Evolutionary conservation across 35 echinoderm and acorn worm species (phyloP).

Genomic region (Apostichopus californicus): DNA sequence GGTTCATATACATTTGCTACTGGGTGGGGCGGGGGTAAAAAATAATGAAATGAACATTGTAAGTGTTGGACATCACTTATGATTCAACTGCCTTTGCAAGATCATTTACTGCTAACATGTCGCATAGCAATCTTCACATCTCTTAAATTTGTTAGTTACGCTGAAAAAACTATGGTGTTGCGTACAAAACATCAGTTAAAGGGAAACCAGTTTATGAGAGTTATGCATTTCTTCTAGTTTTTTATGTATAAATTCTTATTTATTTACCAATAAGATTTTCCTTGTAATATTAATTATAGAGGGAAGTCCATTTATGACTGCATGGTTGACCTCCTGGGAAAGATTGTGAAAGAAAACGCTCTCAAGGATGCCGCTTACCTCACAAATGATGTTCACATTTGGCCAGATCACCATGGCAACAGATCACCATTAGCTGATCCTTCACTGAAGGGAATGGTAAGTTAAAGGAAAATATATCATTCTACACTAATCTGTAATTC

Average conservation of each 20-base stretch:
- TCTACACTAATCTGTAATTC: background rate
- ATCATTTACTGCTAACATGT: too few species aligned
- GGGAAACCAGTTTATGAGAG: too few species aligned
- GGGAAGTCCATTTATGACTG: conserved; percentile 59
- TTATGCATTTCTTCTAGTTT: background rate
- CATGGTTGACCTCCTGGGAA: conserved; percentile 42
- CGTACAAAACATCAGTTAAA: too few species aligned
- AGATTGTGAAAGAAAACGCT: conserved; percentile 40
- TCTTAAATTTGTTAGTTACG: too few species aligned
- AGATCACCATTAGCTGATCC: conserved; percentile 88
- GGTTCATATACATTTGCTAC: too few species aligned
- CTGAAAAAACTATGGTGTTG: too few species aligned
- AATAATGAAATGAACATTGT: too few species aligned
- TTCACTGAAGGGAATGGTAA: conserved; percentile 93
- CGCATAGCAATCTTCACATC: too few species aligned
- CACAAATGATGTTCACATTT: conserved; percentile 84
- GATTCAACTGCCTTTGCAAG: background rate
- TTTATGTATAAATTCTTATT: background rate
- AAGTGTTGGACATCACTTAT: background rate
- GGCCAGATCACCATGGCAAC: conserved; percentile 98
- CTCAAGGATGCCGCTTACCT: conserved; percentile 40
- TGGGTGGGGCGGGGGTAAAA: too few species aligned
- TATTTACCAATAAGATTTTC: too few species aligned
- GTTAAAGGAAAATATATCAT: background rate
- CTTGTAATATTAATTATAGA: conserved; percentile 17